phyloP scores from a whole-genome alignment of 2,888 invertebrate species.

The Anarsia innoxiella region DNA sequence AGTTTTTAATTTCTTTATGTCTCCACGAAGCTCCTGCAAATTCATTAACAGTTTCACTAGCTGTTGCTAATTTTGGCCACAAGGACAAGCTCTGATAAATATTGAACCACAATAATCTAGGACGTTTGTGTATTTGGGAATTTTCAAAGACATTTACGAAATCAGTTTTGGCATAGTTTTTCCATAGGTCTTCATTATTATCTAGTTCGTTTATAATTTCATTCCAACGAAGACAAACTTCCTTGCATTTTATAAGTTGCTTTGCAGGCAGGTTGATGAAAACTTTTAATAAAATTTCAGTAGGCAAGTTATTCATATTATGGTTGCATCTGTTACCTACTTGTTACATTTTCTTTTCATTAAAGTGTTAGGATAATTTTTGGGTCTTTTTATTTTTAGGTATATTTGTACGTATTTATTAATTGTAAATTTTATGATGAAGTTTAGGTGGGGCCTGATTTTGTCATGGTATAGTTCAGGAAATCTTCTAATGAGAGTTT shows the following conservation, averaged over 20 bases:
- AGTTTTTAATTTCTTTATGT: slow-evolving; percentile 36
- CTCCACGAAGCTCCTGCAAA: slow-evolving; percentile 37
- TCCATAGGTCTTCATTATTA: neutral
- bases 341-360: too few relatives aligned
- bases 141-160: neutral
- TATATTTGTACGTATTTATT: too few relatives aligned
- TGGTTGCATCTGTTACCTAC: too few relatives aligned
- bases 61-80: slow-evolving; percentile 35
- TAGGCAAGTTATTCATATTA: too few relatives aligned
- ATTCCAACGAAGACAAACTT: neutral
- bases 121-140: slow-evolving; percentile 27
- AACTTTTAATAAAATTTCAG: neutral
- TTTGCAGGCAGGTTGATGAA: neutral
- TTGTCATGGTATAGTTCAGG: too few relatives aligned
- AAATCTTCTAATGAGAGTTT: too few relatives aligned
- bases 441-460: too few relatives aligned
- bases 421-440: too few relatives aligned
- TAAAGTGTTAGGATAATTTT: too few relatives aligned
- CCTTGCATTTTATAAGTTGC: neutral
- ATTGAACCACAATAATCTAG: slow-evolving; percentile 34
- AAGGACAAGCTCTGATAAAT: slow-evolving; percentile 44
- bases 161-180: neutral
- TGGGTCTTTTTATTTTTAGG: too few relatives aligned
- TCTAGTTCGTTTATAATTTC: neutral
- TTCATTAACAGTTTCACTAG: slow-evolving; percentile 38